Evolutionary conservation across 2,113 vertebrate genomes (phyloP), one percentile per base, ranked within the genome.

Genomic region (Scartelaos histophorus): DNA sequence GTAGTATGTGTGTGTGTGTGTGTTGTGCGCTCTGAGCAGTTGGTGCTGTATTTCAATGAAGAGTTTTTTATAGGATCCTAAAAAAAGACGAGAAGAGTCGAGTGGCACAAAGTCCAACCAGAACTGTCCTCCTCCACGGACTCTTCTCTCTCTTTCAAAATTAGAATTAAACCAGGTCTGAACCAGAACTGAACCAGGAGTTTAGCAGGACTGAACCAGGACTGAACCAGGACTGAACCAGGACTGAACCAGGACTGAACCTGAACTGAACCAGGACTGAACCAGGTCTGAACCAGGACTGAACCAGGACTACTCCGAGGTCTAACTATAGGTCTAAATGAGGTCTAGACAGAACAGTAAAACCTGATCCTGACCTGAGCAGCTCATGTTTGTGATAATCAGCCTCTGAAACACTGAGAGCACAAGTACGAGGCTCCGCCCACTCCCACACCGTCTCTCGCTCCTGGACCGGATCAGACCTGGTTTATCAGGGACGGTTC

Each of bases 11-110:
- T 43, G 38, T 43, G 38, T 11, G 2, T 29, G 29, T 29, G 29
- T 38, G 35, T 38, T 7, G 35, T 5, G 5, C 5, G 7, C 3
- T 38, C 35, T 9, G 83, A 87, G 91, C 94, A 94, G 94, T 90
- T 94, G 94, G 93, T 94, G 92, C 93, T 93, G 93, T 94, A 94
- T 94, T 94, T 94, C 93, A 94, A 81, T 93, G 91, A 90, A 94
- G 93, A 89, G 88, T 92, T 94, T 93, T 92, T 93, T 93, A 94
- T 94, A 94, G 94, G 80, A 73, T 54, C 84, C 93, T 94, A 94
- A 93, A 94, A 91, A 94, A 94, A 94, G 93, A 89, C 80, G 84
- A 84, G 90, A 83, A 83, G 82, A 92, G 90, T 93, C 92, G 92
- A 89, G 89, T 94, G 93, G 92, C 93, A 94, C 92, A 94, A 93